A percentile compares a stretch with the other conserved stretches of the same genome.
These are phyloP conservation scores for Lysandra bellargus DNA, from an alignment of 2,888 invertebrate genomes.

Conservation along the genomic window DNA sequence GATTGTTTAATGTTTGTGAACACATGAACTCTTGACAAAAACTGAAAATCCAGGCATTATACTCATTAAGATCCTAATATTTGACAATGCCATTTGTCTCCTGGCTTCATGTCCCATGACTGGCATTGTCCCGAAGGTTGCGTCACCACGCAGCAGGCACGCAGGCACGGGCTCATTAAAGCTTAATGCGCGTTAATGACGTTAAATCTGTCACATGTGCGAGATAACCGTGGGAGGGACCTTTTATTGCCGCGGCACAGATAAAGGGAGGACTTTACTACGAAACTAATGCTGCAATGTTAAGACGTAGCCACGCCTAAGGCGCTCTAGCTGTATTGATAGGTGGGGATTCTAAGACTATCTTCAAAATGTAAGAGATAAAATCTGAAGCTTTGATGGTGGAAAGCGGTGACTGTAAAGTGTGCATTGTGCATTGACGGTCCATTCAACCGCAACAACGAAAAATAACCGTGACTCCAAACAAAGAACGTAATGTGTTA, in stretches of 20 bases:
- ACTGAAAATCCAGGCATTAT: too few species aligned
- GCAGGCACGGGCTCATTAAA: constrained; percentile 18
- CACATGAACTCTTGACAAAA: too few species aligned
- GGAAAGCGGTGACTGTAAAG: too few species aligned
- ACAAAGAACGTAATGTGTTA: too few species aligned
- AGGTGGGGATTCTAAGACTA: background rate
- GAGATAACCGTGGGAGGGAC: background rate
- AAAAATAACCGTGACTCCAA: too few species aligned
- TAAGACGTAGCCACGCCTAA: background rate
- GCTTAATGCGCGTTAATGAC: constrained; percentile 13
- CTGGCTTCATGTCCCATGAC: background rate
- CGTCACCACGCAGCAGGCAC: background rate
- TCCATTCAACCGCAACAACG: too few species aligned
- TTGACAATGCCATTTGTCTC: background rate
- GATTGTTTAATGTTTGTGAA: too few species aligned
- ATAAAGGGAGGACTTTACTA: background rate
- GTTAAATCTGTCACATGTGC: constrained; percentile 14
- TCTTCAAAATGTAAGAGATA: background rate
- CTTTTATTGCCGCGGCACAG: background rate
- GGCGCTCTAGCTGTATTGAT: background rate
- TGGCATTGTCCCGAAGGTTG: background rate
- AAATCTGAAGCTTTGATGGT: too few species aligned
- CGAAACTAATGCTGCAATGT: background rate
- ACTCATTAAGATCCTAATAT: too few species aligned
- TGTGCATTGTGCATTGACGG: too few species aligned